Base-by-base conservation (phyloP, 2,797 vertebrate species). In the Pseudotriccus pelzelni region DNA sequence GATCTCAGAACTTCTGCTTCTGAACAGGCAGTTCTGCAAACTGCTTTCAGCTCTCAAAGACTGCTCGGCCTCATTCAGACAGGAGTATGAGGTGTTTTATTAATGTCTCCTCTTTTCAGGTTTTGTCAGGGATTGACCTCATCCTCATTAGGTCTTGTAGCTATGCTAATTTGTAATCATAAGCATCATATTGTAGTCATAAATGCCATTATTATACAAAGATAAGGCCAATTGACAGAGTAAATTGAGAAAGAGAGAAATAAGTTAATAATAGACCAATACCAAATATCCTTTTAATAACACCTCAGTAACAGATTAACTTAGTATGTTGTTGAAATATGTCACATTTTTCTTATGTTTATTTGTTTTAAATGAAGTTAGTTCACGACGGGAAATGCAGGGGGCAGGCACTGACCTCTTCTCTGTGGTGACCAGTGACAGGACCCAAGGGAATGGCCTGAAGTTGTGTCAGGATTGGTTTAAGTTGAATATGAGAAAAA, bases 381-480 rank as follows among this genome's bases (percentile, higher is more conserved):
- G 8, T 1, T 49, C n/a, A 8, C 7, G 6, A 12, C 14, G 7
- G 14, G 2, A 43, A 36, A 10, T n/a, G 25, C 2, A 59, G 21
- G 12, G 9, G 5, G 18, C 30, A 32, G 12, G 2, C 9, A 17
- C 32, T 36, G 15, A 49, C 17, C 41, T 53, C 30, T 41, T 67
- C 23, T 46, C 24, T 53, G 1, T 9, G 14, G 13, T 28, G 12
- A 41, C 13, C 25, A 36, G 46, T 23, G 25, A 28, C 34, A 55
- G 36, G 7, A 60, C 3, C 1, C 3, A 1, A 68, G 14, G 18
- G 4, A 88, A 60, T 14, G 21, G 22, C 12, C 39, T 68, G 18
- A 20, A 36, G 3, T 2, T 67, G 7, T 60, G 39, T 23, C 30
- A 47, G 15, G 14, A 10, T 21, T 46, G 9, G 3, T 32, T 75